Conservation (phyloP, 2,888 invertebrate genomes). For the Drosophila hamatofila region DNA sequence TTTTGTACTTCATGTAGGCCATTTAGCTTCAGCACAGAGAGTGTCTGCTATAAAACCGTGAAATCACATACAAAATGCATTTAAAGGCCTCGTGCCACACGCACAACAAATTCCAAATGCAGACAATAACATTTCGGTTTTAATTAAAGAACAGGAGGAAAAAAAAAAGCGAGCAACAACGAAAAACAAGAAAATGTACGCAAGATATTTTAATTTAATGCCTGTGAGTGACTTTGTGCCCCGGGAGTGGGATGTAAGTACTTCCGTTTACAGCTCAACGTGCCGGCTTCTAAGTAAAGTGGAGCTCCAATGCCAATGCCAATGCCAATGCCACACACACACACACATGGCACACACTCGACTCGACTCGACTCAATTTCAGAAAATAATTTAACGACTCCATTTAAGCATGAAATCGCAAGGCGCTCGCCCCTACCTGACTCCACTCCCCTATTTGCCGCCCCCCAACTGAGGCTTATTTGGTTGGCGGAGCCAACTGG, state of each 20-base stretch:
- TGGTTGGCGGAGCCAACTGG: constrained; percentile 15
- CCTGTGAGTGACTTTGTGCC: constrained; percentile 47
- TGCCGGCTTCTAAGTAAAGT: constrained; percentile 50
- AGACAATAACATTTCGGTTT: constrained; percentile 70
- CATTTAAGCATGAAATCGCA: constrained; percentile 81
- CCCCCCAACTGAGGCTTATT: constrained; percentile 54
- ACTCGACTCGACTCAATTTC: constrained; percentile 69
- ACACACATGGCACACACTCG: constrained; percentile 44
- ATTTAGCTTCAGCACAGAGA: constrained; percentile 52
- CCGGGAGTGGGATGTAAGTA: constrained; percentile 49
- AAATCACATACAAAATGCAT: constrained; percentile 79
- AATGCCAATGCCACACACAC: constrained; percentile 44
- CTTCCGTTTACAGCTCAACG: constrained; percentile 75
- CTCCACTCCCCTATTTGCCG: constrained; percentile 13
- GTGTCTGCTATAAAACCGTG: constrained; percentile 65
- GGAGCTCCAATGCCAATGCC: constrained; percentile 67
- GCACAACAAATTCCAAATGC: constrained; percentile 19
- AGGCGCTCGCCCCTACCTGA: constrained; percentile 27
- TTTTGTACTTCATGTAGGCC: constrained; percentile 27
- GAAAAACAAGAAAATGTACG: constrained; percentile 36
- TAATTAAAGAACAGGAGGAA: constrained; percentile 60
- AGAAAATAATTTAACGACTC: constrained; percentile 82
- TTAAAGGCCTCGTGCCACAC: constrained; percentile 57
- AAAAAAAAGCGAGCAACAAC: constrained; percentile 10
- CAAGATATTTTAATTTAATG: constrained; percentile 78